Percentiles rank a stretch among this genome's conserved stretches.
These are phyloP conservation scores for Suillia variegata DNA, from an alignment of 2,888 invertebrate species.

Conservation along the genomic window DNA sequence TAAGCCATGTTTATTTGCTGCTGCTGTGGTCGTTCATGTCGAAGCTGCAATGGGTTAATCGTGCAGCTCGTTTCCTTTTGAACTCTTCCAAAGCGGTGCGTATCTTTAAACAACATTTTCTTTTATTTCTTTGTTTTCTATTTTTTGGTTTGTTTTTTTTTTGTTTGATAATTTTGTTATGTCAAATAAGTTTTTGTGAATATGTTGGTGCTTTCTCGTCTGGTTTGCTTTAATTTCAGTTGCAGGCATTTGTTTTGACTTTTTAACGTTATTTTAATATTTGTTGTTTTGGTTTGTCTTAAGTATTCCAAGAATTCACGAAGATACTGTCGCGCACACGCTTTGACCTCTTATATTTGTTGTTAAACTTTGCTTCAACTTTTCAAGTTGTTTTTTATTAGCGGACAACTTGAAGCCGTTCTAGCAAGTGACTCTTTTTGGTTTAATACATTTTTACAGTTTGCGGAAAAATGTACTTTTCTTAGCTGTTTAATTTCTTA, in stretches of 20 bases:
- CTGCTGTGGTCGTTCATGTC: constrained; percentile 13
- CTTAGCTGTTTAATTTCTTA: too few relatives aligned
- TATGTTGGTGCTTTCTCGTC: background rate
- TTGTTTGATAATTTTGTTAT: too few relatives aligned
- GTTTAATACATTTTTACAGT: too few relatives aligned
- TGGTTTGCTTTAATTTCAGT: background rate
- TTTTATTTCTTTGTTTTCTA: too few relatives aligned
- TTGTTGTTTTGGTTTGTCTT: background rate
- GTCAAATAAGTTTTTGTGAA: too few relatives aligned
- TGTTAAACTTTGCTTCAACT: background rate
- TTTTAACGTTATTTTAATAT: background rate
- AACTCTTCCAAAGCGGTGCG: constrained; percentile 44
- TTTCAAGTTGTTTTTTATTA: too few relatives aligned
- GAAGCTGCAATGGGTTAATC: constrained; percentile 34
- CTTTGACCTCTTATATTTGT: constrained; percentile 9
- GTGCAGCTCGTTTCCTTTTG: constrained; percentile 56
- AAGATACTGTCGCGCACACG: constrained; percentile 12
- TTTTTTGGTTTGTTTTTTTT: background rate
- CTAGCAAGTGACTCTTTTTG: too few relatives aligned
- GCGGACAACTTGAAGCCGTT: too few relatives aligned
- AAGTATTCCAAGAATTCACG: constrained; percentile 13
- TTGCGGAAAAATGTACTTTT: too few relatives aligned
- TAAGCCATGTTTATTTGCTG: background rate
- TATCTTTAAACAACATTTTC: constrained; percentile 27
- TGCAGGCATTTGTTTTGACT: background rate